Conservation (phyloP, 2,113 vertebrate species). For the Empidonax alnorum region DNA sequence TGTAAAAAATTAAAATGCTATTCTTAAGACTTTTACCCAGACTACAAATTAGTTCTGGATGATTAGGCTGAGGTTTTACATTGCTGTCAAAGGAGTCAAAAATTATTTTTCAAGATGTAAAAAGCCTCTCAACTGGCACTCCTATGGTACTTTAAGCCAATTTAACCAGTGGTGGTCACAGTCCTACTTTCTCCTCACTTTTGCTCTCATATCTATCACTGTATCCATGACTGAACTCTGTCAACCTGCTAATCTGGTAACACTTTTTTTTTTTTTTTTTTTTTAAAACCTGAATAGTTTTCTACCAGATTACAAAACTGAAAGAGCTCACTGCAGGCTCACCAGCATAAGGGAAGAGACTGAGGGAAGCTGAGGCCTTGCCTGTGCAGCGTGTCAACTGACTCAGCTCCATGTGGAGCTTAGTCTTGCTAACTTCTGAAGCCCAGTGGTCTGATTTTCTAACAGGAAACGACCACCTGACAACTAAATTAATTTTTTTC, state of each 20-base stretch:
- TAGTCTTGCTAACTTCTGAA: neutral
- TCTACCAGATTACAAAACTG: neutral
- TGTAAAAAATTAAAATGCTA: neutral
- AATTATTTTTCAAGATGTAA: neutral
- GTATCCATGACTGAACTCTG: neutral
- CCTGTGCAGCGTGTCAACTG: neutral
- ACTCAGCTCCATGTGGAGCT: neutral
- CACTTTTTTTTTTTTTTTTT: too few relatives aligned
- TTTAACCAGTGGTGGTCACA: neutral
- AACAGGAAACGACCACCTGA: neutral
- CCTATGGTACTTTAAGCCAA: neutral
- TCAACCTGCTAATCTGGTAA: neutral
- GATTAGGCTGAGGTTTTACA: neutral
- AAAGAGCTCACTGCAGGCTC: neutral
- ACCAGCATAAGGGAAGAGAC: neutral
- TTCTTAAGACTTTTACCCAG: neutral
- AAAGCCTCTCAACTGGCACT: neutral
- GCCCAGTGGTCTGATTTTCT: neutral
- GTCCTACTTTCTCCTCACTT: neutral
- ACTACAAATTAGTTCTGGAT: conserved; percentile 12
- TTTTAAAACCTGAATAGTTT: neutral
- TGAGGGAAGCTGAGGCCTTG: neutral
- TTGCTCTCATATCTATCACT: neutral
- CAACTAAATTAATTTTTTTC: neutral
- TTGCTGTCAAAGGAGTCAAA: neutral